Base-by-base conservation (phyloP, 2,888 invertebrate species). In the Mycalesis mineus region DNA sequence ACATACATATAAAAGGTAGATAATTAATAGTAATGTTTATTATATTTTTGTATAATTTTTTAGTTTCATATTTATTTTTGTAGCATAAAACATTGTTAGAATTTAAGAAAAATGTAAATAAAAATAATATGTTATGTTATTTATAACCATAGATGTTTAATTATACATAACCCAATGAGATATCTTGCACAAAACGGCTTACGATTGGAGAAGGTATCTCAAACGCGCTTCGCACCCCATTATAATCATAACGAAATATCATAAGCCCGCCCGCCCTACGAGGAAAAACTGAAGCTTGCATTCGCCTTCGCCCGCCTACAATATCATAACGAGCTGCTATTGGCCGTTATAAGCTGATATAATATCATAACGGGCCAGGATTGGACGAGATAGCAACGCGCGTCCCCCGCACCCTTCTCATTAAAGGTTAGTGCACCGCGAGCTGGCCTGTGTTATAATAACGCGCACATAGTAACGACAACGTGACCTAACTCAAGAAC, bases 291-390 rank as follows among this genome's bases (percentile, higher is more conserved):
- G 75, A 64, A 68, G 67, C 73, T 65, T 82, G 78, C 81, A 80
- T 73, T 59, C 71, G 62, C 67, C 66, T 62, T 77, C 79, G 82
- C 81, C 86, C 89, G 88, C 88, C 88, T 82, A 83, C 84, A 90
- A 91, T 90, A 84, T 90, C 90, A 90, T 90, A 88, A 87, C 88
- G 82, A 74, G 74, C 80, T 66, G 78, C 87, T 80, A 92, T 92
- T 89, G 90, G 90, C 75, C 75, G 82, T 83, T 81, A 86, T 84
- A 80, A 82, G 72, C 76, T 90, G 90, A 91, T 92, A 92, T 92
- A 91, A 92, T 92, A 92, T 91, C 91, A 92, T 92, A 92, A 90
- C 90, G 87, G 68, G 70, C 74, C 73, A 78, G 85, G 84, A 91
- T 91, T 91, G 91, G 91, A 70, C 78, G 84, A 83, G 77, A 76